Percentiles rank a stretch among this genome's conserved stretches.
Conservation (phyloP, 2,113 vertebrate genomes). For the Apodemus sylvaticus region DNA sequence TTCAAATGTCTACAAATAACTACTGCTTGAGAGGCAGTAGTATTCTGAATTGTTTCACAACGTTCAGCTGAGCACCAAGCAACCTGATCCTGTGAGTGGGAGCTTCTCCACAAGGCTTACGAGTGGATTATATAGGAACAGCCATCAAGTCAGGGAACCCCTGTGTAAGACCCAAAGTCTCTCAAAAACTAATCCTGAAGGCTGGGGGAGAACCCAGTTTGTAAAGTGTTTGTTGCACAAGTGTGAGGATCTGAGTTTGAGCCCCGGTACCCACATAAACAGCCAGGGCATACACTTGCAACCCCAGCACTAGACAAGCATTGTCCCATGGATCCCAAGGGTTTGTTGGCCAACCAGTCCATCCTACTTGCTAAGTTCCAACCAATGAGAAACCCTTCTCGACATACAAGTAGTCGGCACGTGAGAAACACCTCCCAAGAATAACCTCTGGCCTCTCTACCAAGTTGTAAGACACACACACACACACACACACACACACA, state of each 20-base stretch:
- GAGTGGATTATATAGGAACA: fast-evolving
- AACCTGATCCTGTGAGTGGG: not conserved
- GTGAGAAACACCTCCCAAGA: not conserved
- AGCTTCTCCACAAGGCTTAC: fast-evolving
- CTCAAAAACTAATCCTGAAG: not conserved
- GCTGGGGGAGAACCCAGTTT: not conserved
- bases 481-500: not conserved
- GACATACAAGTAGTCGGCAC: not conserved
- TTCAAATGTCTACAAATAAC: not conserved
- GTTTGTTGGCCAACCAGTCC: not conserved
- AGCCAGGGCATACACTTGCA: not conserved
- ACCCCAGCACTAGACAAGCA: not conserved
- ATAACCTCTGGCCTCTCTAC: not conserved
- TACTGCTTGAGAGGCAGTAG: fast-evolving
- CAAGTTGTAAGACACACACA: not conserved
- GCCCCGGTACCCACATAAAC: not conserved
- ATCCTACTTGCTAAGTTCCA: not conserved
- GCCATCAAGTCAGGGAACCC: not conserved
- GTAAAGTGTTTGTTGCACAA: not conserved
- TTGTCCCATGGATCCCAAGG: too few species aligned
- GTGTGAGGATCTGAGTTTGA: not conserved
- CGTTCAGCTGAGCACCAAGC: not conserved
- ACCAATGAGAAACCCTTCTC: not conserved
- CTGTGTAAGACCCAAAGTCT: not conserved
- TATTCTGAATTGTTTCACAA: fast-evolving